Conservation (phyloP, 2,797 vertebrate species). For the Tokudaia tokunoshimensis region DNA sequence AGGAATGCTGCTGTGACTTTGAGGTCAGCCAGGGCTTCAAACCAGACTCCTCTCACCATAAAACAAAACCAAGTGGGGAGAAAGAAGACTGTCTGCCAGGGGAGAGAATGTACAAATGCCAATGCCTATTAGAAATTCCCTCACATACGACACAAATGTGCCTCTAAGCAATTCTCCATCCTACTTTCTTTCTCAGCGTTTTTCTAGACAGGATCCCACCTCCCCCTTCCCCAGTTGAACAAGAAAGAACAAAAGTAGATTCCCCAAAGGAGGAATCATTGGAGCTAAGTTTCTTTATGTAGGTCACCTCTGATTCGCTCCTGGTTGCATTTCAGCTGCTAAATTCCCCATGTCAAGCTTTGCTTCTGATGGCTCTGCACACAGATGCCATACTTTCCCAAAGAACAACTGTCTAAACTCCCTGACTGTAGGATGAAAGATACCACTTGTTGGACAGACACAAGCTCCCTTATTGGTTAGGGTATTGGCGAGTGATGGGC, state of each 20-base stretch:
- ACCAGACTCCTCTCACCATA: background rate
- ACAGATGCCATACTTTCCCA: conserved; percentile 72
- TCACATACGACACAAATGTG: conserved; percentile 30
- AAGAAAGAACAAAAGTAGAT: conserved; percentile 78
- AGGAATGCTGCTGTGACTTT: background rate
- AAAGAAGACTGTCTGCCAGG: background rate
- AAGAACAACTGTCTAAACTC: conserved; percentile 65
- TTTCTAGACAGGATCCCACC: conserved; percentile 77
- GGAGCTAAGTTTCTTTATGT: conserved; percentile 77
- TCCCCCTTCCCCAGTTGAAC: conserved; percentile 62
- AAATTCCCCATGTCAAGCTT: conserved; percentile 76
- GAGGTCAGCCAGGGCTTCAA: background rate
- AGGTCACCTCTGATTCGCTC: conserved; percentile 83
- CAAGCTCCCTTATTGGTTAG: background rate
- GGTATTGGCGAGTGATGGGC: background rate
- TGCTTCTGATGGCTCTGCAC: conserved; percentile 64
- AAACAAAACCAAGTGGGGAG: background rate
- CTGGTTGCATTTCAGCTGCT: conserved; percentile 74
- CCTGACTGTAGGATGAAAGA: conserved; percentile 31
- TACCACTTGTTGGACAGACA: background rate
- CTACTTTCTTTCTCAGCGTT: conserved; percentile 69
- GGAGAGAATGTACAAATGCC: conserved; percentile 21
- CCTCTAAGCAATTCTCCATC: conserved; percentile 41
- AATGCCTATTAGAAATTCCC: conserved; percentile 13
- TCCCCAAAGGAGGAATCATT: conserved; percentile 82